Percentiles rank a stretch among this genome's conserved stretches.
Conservation (phyloP, 2,797 vertebrate species). For the Tragopan temminckii region DNA sequence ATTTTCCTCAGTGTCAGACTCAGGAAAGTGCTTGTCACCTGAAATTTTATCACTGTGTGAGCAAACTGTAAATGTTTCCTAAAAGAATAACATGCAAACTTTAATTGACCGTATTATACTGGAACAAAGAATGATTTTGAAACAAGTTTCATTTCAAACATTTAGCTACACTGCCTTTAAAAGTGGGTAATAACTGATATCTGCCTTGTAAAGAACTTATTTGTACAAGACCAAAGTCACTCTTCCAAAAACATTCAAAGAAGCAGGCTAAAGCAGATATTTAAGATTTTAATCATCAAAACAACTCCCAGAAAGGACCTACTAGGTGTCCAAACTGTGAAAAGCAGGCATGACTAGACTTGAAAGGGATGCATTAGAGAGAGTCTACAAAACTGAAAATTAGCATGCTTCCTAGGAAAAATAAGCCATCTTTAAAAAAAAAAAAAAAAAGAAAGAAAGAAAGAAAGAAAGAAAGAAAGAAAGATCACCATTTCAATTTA, state of each 20-base stretch:
- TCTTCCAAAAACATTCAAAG: background rate
- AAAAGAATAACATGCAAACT: background rate
- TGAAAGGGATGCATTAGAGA: background rate
- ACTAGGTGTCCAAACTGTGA: background rate
- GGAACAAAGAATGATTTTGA: background rate
- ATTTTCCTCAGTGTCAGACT: background rate
- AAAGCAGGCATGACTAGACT: background rate
- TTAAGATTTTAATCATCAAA: constrained; percentile 49
- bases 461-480: background rate
- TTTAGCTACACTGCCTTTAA: background rate
- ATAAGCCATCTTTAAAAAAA: background rate
- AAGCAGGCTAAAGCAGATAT: background rate
- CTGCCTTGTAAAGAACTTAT: background rate
- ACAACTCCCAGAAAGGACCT: background rate
- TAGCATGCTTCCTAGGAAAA: background rate
- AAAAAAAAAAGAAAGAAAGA: background rate
- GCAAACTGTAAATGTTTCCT: background rate
- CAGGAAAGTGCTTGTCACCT: background rate
- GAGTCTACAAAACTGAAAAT: background rate
- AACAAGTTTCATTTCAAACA: background rate
- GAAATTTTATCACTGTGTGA: background rate
- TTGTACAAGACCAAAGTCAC: background rate
- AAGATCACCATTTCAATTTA: background rate
- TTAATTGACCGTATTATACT: background rate
- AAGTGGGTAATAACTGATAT: background rate